phyloP scores from a whole-genome alignment of 1,140 invertebrate genomes.

The Muscidifurax raptorellus region DNA sequence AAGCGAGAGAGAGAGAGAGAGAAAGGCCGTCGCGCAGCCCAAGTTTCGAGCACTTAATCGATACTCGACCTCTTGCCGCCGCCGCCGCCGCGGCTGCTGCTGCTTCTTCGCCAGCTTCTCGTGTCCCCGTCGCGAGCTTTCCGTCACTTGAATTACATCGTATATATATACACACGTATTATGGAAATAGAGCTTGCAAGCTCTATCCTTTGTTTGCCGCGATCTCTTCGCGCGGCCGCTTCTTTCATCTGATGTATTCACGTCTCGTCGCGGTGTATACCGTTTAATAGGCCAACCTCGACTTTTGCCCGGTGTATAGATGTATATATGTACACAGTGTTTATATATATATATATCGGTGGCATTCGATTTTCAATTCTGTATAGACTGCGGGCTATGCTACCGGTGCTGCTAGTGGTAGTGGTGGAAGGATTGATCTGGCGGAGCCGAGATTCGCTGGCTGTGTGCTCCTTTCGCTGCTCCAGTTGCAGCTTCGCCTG shows the following conservation, averaged over 20 bases:
- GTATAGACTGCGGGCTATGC: background rate
- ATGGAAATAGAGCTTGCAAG: no score
- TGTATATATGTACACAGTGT: background rate
- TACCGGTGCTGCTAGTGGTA: background rate
- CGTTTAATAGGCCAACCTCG: background rate
- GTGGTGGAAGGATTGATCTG: background rate
- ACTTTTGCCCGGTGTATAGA: background rate
- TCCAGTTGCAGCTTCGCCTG: background rate
- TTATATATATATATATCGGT: background rate
- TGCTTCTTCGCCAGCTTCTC: background rate
- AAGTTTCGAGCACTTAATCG: conserved; percentile 57
- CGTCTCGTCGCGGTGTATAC: no score
- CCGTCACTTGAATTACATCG: background rate
- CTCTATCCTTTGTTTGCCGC: background rate
- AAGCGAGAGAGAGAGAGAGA: conserved; percentile 6
- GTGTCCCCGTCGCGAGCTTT: background rate
- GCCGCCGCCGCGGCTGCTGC: no score
- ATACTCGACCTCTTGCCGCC: conserved; percentile 55
- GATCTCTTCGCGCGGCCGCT: background rate
- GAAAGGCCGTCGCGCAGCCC: conserved; percentile 14
- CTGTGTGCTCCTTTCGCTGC: background rate
- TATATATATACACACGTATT: background rate
- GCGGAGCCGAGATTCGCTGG: background rate
- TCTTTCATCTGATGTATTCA: background rate
- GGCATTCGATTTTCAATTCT: background rate